Base-by-base conservation (phyloP, 2,113 vertebrate genomes). In the Aythya baeri region DNA sequence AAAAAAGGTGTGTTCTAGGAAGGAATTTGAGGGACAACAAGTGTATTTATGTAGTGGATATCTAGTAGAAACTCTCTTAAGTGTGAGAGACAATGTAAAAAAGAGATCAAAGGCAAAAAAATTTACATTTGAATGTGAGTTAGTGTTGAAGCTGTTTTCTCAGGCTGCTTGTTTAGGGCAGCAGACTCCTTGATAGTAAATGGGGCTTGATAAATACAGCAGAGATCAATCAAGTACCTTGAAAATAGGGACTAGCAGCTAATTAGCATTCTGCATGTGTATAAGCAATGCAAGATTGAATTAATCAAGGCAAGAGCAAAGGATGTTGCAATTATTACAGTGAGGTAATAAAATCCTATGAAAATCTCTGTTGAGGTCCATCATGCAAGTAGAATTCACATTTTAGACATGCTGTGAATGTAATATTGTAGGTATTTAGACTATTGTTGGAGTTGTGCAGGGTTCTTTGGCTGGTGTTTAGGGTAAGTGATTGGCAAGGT, bases 271-370 rank as follows among this genome's bases (percentile, higher is more conserved):
- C 87, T 78, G 46, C 26, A 74, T 32, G 21, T 50, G 8, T 71
- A 89, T 75, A 70, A 87, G 63, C 77, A 89, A 58, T 18, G 52
- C n/a, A 78, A 63, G 61, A 63, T 5, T 31, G n/a, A 92, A 88
- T 92, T 94, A 89, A 88, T 86, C 41, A 83, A 87, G 57, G 73
- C 76, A 91, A 87, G 62, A 95, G 57, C 66, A 86, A 92, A 92
- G 46, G 73, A 84, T 94, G 25, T 68, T 75, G 50, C 61, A 89
- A 58, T 89, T 91, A 84, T 41, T 66, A 72, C 82, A 63, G 23
- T 13, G 13, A 80, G 46, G 49, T 55, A 49, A 66, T 57, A 31
- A 94, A 90, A 63, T 18, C 27, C 41, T 63, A 34, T 81, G 74
- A 86, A 91, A 87, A 84, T 18, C 34, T 66, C 16, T 16, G 29